A percentile compares a stretch with the other conserved stretches of the same genome.
Evolutionary conservation across 2,113 vertebrate species (phyloP).

Genomic region (Gopherus flavomarginatus): DNA sequence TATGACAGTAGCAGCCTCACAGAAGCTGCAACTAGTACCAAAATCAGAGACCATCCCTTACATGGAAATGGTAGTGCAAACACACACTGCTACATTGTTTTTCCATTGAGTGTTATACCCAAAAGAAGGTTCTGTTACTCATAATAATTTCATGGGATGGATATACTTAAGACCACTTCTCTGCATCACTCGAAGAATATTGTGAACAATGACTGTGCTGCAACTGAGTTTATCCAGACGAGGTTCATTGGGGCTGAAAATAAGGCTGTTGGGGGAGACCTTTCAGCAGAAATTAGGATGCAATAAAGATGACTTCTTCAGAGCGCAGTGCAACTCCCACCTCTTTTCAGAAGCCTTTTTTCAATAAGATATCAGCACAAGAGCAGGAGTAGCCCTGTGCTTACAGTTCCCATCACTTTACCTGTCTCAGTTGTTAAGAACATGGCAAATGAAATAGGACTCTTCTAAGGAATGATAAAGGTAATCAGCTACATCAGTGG

Average conservation of each 20-base stretch:
- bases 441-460: background rate
- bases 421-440: background rate
- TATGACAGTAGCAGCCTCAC: background rate
- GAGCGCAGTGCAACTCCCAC: background rate
- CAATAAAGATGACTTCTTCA: background rate
- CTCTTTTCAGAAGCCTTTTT: background rate
- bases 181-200: too few relatives aligned
- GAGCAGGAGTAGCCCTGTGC: background rate
- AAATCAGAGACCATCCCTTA: background rate
- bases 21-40: background rate
- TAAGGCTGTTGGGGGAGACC: background rate
- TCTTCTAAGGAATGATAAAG: fast-evolving
- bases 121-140: background rate
- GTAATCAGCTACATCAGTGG: background rate
- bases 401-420: too few relatives aligned
- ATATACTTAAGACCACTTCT: background rate
- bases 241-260: background rate
- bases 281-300: background rate
- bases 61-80: fast-evolving
- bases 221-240: background rate
- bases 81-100: background rate
- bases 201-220: background rate
- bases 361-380: background rate
- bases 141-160: background rate
- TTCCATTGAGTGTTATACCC: background rate